Percentiles rank a stretch among this genome's conserved stretches.
phyloP scores from a whole-genome alignment of 2,888 invertebrate species.

The Trypoxylon attenuatum region DNA sequence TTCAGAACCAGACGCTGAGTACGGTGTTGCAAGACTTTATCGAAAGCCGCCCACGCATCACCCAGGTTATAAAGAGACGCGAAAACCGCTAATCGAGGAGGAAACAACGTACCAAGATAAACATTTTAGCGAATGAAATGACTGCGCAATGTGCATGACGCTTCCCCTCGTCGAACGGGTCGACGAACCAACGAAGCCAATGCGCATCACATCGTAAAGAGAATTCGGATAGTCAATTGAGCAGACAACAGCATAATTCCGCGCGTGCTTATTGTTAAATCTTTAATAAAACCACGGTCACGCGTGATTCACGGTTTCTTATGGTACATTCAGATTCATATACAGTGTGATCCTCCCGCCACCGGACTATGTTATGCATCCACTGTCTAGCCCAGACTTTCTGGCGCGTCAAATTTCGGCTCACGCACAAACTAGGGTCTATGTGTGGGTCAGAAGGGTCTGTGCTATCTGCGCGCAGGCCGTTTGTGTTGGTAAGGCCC shows the following conservation, averaged over 20 bases:
- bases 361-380: too few relatives aligned
- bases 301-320: slow-evolving; percentile 27
- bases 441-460: too few relatives aligned
- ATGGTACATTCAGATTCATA: slow-evolving; percentile 13
- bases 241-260: slow-evolving; percentile 22
- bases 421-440: too few relatives aligned
- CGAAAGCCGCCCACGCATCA: background rate
- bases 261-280: slow-evolving; percentile 8
- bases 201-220: slow-evolving; percentile 16
- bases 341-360: slow-evolving; percentile 5
- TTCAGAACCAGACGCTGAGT: background rate
- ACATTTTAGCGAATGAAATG: background rate
- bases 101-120: background rate
- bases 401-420: too few relatives aligned
- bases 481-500: too few relatives aligned
- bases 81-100: background rate
- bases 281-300: slow-evolving; percentile 27
- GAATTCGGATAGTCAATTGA: slow-evolving; percentile 47
- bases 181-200: background rate
- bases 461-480: too few relatives aligned
- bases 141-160: background rate
- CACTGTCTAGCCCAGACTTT: too few relatives aligned
- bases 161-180: slow-evolving; percentile 1
- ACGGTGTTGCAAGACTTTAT: background rate
- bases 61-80: background rate